phyloP scores from a whole-genome alignment of 2,888 invertebrate genomes.

The Cosmia pyralina region DNA sequence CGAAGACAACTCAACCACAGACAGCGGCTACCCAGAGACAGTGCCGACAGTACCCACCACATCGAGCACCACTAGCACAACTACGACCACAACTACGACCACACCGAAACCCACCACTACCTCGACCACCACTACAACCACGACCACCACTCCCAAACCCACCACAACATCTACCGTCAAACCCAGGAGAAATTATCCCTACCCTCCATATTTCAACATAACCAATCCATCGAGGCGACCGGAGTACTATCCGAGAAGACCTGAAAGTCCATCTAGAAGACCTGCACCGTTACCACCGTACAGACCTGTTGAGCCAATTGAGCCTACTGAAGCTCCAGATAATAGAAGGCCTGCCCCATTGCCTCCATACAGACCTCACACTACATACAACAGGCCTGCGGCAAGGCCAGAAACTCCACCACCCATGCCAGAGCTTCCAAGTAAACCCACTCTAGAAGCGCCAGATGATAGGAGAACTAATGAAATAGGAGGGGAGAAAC shows the following conservation, averaged over 20 bases:
- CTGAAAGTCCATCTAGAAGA: slow-evolving; percentile 59
- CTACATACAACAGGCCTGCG: slow-evolving; percentile 29
- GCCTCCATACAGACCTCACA: slow-evolving; percentile 51
- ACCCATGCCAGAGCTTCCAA: slow-evolving; percentile 32
- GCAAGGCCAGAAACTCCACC: slow-evolving; percentile 34
- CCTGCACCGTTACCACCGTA: slow-evolving; percentile 43
- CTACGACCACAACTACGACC: slow-evolving; percentile 30
- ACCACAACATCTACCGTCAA: slow-evolving; percentile 56
- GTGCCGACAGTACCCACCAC: slow-evolving; percentile 50
- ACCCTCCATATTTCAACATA: slow-evolving; percentile 45
- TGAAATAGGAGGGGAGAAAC: slow-evolving; percentile 64
- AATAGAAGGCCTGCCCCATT: slow-evolving; percentile 23
- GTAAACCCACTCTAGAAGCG: slow-evolving; percentile 10
- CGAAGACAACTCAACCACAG: slow-evolving; percentile 73
- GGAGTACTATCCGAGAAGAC: slow-evolving; percentile 56
- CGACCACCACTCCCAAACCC: slow-evolving; percentile 61
- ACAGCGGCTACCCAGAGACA: slow-evolving; percentile 52
- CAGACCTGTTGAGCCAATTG: slow-evolving; percentile 27
- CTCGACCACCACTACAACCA: slow-evolving; percentile 65
- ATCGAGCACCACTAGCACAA: slow-evolving; percentile 47
- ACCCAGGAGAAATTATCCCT: slow-evolving; percentile 57
- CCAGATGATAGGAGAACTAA: slow-evolving; percentile 62
- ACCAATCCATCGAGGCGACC: slow-evolving; percentile 48
- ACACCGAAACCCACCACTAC: slow-evolving; percentile 61
- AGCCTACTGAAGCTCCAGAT: slow-evolving; percentile 22